Evolutionary conservation across 2,797 vertebrate species (phyloP).

Genomic region (Pipistrellus pygmaeus): DNA sequence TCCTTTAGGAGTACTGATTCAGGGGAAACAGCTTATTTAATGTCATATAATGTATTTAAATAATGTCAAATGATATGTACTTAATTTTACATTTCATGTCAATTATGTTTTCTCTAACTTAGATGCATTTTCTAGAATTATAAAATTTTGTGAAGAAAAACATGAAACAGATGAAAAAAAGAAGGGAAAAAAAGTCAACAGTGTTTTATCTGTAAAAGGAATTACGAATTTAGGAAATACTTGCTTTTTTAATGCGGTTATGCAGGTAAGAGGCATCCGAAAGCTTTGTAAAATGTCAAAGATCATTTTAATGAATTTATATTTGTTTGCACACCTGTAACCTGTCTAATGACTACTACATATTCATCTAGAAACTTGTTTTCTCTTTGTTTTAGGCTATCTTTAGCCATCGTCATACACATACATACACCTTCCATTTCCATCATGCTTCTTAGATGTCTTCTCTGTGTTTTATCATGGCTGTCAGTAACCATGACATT

Average conservation of each 20-base stretch:
- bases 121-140: conserved; percentile 93
- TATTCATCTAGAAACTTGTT: background rate
- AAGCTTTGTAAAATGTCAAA: conserved; percentile 28
- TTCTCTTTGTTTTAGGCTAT: background rate
- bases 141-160: conserved; percentile 92
- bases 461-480: background rate
- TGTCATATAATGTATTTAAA: conserved; percentile 61
- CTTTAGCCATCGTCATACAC: background rate
- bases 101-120: conserved; percentile 77
- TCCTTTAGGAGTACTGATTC: conserved; percentile 11
- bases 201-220: conserved; percentile 94
- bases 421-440: background rate
- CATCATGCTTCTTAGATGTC: background rate
- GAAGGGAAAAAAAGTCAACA: conserved; percentile 90
- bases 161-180: conserved; percentile 89
- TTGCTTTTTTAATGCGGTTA: conserved; percentile 99
- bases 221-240: conserved; percentile 98
- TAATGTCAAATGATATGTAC: background rate
- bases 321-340: background rate
- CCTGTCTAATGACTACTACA: background rate
- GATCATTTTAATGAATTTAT: conserved; percentile 41
- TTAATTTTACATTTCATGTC: conserved; percentile 56
- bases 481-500: background rate
- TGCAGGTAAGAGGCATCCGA: conserved; percentile 92
- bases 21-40: conserved; percentile 25